These are phyloP conservation scores for Cephus spinipes DNA, from an alignment of 2,888 invertebrate species.

Conservation along the genomic window DNA sequence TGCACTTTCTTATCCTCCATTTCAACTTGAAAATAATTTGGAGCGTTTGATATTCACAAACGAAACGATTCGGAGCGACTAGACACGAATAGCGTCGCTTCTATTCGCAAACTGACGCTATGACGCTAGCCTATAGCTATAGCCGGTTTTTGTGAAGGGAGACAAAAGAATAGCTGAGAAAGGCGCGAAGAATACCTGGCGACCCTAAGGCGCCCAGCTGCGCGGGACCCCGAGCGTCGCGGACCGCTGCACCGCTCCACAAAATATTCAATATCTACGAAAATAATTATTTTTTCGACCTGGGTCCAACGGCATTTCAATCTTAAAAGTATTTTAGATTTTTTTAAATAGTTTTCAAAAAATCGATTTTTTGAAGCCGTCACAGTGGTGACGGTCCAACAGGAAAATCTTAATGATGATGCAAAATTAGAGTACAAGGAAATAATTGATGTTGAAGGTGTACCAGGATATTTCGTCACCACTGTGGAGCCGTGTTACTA, in stretches of 20 bases:
- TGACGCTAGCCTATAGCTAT: slow-evolving; percentile 10
- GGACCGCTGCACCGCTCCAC: slow-evolving; percentile 21
- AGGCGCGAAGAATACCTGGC: not conserved
- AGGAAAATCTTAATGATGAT: no score
- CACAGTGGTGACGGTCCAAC: slow-evolving; percentile 17
- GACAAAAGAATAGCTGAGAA: slow-evolving; percentile 1
- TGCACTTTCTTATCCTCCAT: slow-evolving; percentile 23
- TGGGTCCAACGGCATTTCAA: slow-evolving; percentile 19
- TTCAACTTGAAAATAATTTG: slow-evolving; percentile 17
- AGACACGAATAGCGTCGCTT: slow-evolving; percentile 22
- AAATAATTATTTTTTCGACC: slow-evolving; percentile 23
- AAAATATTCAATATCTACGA: slow-evolving; percentile 23
- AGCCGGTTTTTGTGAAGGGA: not conserved
- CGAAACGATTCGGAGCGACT: slow-evolving; percentile 22
- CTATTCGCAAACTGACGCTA: slow-evolving; percentile 22
- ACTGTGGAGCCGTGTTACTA: no score
- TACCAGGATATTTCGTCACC: no score
- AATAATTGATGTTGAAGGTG: no score
- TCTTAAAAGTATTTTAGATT: slow-evolving; percentile 22
- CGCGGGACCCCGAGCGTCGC: not conserved
- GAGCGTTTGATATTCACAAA: slow-evolving; percentile 20
- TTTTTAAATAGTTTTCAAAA: slow-evolving; percentile 23
- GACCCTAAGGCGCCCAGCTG: no score
- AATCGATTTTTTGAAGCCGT: slow-evolving; percentile 23
- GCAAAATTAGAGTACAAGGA: no score